Base-by-base conservation (phyloP, 64 coral and sea anemone species). In the Pachyseris speciosa region DNA sequence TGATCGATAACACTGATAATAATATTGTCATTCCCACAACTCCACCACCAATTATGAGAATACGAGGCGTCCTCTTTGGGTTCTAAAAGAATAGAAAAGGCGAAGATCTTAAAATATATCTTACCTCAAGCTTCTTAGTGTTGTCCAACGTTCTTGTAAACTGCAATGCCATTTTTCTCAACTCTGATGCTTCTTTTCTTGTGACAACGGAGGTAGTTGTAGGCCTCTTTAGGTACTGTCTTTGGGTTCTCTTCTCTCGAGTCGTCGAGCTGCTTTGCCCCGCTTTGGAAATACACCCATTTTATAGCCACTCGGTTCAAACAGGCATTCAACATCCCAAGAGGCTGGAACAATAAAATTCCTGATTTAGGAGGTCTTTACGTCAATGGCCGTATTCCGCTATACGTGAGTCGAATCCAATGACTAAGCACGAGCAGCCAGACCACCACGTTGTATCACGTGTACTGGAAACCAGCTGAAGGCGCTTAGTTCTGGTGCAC, bases 141-240 rank as follows among this genome's bases (percentile, higher is more conserved):
- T 59, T 63, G 20, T 63, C 52, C 32, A 63, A 61, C 19, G 53
- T 81, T 81, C 33, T 81, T 40, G 51, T 61, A 39, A 61, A 81
- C 52, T 60, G 77, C 22, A 81, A 60, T 39, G 53, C 51, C 77
- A 81, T 81, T 37, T 63, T 81, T 41, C 12, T 80, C 16, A 4
- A 16, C 9, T 53, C 2, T 51, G 8, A 19, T 36, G 20, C 16
- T 30, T 11, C 30, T 15, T 19, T 22, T 27, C 17, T 1, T 30
- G 9, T 47, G 3, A 51, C 7, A 24, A 49, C 1, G 9, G 34
- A 2, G 15, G 9, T 9, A 36, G 55, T 33, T 39, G n/a, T 39
- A 7, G n/a, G n/a, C n/a, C n/a, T n/a, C n/a, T n/a, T n/a, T n/a
- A n/a, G n/a, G n/a, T n/a, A n/a, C n/a, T n/a, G n/a, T n/a, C 8